phyloP scores from a whole-genome alignment of 64 coral and sea anemone genomes.

The Hydrozoanthus tunicans region DNA sequence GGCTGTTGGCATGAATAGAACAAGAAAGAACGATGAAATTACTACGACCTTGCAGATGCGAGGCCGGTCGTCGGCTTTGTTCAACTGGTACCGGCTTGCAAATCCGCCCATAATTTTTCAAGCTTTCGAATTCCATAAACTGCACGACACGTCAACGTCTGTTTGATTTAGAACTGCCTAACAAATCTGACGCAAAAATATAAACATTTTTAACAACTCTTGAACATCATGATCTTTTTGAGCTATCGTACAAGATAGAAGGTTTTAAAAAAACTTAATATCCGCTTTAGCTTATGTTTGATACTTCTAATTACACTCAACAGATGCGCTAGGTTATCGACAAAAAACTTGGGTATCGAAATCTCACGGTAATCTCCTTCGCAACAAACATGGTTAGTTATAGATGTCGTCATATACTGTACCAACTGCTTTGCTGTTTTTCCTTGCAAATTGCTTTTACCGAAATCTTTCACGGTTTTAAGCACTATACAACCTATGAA shows the following conservation, averaged over 20 bases:
- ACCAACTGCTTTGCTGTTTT: not conserved
- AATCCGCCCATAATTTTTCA: not conserved
- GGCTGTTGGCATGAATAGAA: no score
- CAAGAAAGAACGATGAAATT: no score
- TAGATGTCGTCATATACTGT: not conserved
- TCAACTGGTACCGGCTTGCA: slow-evolving; percentile 8
- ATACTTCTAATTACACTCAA: no score
- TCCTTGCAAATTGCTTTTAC: slow-evolving; percentile 13
- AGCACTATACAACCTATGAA: slow-evolving; percentile 48
- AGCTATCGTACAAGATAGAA: no score
- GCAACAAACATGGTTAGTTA: not conserved
- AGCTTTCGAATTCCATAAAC: not conserved
- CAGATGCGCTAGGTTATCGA: no score
- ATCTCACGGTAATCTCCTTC: not conserved
- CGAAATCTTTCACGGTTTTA: slow-evolving; percentile 32
- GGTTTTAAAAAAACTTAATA: no score
- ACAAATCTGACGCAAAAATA: not conserved
- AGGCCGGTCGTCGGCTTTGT: no score
- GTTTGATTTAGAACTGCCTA: not conserved
- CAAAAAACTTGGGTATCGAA: no score
- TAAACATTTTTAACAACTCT: not conserved
- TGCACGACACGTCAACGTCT: not conserved
- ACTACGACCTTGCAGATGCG: no score
- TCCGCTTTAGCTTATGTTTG: no score
- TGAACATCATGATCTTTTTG: no score